Percentiles rank a stretch among this genome's conserved stretches.
These are phyloP conservation scores for Diadophis punctatus DNA, from an alignment of 2,113 vertebrate species.

Conservation along the genomic window DNA sequence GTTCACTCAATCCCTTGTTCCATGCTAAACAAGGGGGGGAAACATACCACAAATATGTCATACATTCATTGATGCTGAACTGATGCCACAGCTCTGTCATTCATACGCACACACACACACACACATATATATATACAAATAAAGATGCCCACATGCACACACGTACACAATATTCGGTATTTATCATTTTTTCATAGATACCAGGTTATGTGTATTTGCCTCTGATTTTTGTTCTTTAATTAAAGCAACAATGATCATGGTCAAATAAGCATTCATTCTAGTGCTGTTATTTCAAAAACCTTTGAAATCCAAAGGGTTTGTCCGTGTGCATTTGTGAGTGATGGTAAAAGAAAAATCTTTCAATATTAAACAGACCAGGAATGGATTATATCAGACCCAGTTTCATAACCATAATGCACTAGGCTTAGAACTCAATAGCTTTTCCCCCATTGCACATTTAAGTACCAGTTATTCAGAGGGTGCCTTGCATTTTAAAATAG, in stretches of 20 bases:
- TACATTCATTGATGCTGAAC: not conserved
- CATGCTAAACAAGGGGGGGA: not conserved
- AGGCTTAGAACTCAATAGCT: constrained; percentile 31
- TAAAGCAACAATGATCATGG: constrained; percentile 44
- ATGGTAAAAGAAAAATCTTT: constrained; percentile 56
- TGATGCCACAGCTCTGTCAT: not conserved
- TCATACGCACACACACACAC: not conserved
- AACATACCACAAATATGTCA: not conserved
- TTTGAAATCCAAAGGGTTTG: constrained; percentile 42
- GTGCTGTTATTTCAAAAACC: constrained; percentile 43
- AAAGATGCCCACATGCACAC: not conserved
- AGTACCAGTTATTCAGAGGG: constrained; percentile 35
- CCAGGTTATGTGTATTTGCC: constrained; percentile 34
- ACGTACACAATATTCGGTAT: not conserved
- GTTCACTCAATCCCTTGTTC: not conserved
- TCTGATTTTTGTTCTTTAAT: constrained; percentile 33
- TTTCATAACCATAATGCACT: constrained; percentile 64
- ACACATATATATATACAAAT: not conserved
- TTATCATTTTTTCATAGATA: not conserved
- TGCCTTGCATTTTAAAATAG: constrained; percentile 62
- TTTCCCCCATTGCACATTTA: constrained; percentile 30
- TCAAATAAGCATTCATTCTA: constrained; percentile 53
- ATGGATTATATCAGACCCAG: constrained; percentile 57
- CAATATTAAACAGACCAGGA: constrained; percentile 58
- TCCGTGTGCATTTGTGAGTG: constrained; percentile 32